phyloP scores from a whole-genome alignment of 2,888 invertebrate species.

The Chalcis sispes region DNA sequence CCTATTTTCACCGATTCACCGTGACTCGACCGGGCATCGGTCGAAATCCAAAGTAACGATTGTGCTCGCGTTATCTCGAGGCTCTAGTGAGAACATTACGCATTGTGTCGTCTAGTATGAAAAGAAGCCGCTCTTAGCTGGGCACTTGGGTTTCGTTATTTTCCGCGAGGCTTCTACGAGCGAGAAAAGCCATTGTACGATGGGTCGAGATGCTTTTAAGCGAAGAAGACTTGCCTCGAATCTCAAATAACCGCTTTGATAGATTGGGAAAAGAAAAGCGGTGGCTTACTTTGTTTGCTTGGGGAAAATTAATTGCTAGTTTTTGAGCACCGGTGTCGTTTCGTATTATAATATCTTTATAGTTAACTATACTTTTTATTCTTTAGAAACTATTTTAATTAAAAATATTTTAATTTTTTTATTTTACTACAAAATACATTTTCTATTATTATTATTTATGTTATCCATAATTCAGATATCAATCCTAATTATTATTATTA shows the following conservation, averaged over 20 bases:
- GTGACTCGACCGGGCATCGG: slow-evolving; percentile 27
- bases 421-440: too few species aligned
- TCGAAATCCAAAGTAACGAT: too few species aligned
- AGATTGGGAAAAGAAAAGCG: not conserved
- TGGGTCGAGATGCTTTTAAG: slow-evolving; percentile 18
- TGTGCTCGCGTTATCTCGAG: slow-evolving; percentile 18
- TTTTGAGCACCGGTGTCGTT: too few species aligned
- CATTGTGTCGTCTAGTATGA: slow-evolving; percentile 14
- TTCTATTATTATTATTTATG: too few species aligned
- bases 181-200: slow-evolving; percentile 13
- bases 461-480: too few species aligned
- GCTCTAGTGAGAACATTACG: too few species aligned
- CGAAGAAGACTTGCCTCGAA: not conserved
- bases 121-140: slow-evolving; percentile 14
- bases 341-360: too few species aligned
- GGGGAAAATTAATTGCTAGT: not conserved
- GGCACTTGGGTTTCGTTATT: slow-evolving; percentile 46
- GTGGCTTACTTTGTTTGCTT: slow-evolving; percentile 14
- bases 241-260: slow-evolving; percentile 11
- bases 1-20: slow-evolving; percentile 42
- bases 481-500: too few species aligned
- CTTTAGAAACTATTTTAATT: too few species aligned
- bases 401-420: too few species aligned
- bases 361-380: too few species aligned
- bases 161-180: slow-evolving; percentile 23